Conservation (phyloP, 2,888 invertebrate genomes). For the Epicampocera succincta region DNA sequence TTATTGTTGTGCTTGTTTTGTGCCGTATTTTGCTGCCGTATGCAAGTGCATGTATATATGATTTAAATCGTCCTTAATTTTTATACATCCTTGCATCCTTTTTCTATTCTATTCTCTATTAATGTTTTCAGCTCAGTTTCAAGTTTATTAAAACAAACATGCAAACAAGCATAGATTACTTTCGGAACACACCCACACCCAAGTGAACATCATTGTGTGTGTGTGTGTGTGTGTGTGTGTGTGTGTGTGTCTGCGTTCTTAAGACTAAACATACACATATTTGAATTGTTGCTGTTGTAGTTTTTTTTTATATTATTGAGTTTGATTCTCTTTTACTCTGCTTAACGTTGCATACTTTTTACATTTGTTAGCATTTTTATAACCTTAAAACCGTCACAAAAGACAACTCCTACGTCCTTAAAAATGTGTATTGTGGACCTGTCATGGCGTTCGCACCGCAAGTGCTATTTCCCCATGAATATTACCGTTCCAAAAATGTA, state of each 20-base stretch:
- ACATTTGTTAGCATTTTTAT: slow-evolving; percentile 63
- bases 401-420: slow-evolving; percentile 35
- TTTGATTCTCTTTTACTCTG: slow-evolving; percentile 65
- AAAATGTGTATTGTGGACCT: background rate
- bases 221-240: no score
- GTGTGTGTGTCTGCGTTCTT: no score
- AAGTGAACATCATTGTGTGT: background rate
- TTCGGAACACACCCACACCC: background rate
- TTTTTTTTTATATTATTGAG: slow-evolving; percentile 59
- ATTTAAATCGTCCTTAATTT: slow-evolving; percentile 63
- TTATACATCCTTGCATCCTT: slow-evolving; percentile 55
- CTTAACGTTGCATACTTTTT: slow-evolving; percentile 66
- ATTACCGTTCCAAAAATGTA: no score
- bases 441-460: slow-evolving; percentile 24
- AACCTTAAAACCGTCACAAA: slow-evolving; percentile 55
- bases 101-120: slow-evolving; percentile 11
- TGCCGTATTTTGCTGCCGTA: slow-evolving; percentile 24
- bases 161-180: background rate
- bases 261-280: background rate
- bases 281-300: slow-evolving; percentile 29
- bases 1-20: slow-evolving; percentile 20
- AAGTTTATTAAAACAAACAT: slow-evolving; percentile 44
- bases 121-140: slow-evolving; percentile 42
- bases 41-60: slow-evolving; percentile 29
- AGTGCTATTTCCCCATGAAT: no score